Percentiles rank a stretch among this genome's conserved stretches.
Evolutionary conservation across 2,888 invertebrate genomes (phyloP).

Genomic region (Serrognathus titanus): DNA sequence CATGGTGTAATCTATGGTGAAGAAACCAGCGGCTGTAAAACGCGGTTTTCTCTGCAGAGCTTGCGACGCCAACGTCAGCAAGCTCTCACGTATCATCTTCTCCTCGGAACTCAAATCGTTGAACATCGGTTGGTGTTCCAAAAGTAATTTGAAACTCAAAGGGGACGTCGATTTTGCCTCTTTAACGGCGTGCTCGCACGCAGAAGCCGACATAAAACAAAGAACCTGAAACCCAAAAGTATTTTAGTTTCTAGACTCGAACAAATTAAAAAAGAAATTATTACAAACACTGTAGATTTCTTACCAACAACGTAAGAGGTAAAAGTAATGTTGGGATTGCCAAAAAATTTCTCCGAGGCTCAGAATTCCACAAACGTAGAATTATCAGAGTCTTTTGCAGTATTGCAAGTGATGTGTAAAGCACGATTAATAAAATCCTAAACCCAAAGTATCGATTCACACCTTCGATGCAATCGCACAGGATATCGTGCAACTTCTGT

Average conservation of each 20-base stretch:
- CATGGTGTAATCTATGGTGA: slow-evolving; percentile 8
- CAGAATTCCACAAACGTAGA: neutral
- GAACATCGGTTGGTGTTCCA: neutral
- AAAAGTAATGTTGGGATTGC: neutral
- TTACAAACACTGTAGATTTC: no score
- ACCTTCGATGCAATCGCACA: slow-evolving; percentile 5
- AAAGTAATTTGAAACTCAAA: slow-evolving; percentile 5
- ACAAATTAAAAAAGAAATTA: no score
- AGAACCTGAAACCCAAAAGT: slow-evolving; percentile 1
- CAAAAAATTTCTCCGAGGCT: neutral
- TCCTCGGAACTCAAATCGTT: neutral
- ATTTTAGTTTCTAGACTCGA: no score
- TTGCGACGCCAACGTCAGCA: slow-evolving; percentile 3
- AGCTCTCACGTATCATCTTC: neutral
- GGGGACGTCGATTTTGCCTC: slow-evolving; percentile 2
- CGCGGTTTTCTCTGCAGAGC: neutral
- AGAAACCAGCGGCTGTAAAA: slow-evolving; percentile 9
- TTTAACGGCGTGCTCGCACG: slow-evolving; percentile 3
- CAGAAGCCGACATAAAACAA: slow-evolving; percentile 3
- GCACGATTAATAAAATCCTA: slow-evolving; percentile 2
- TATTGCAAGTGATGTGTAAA: neutral
- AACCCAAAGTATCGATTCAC: slow-evolving; percentile 6
- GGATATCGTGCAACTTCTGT: neutral
- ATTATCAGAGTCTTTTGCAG: slow-evolving; percentile 3
- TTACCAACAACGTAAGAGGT: neutral